Conservation (phyloP, 64 coral and sea anemone species). For the Montipora sp. region DNA sequence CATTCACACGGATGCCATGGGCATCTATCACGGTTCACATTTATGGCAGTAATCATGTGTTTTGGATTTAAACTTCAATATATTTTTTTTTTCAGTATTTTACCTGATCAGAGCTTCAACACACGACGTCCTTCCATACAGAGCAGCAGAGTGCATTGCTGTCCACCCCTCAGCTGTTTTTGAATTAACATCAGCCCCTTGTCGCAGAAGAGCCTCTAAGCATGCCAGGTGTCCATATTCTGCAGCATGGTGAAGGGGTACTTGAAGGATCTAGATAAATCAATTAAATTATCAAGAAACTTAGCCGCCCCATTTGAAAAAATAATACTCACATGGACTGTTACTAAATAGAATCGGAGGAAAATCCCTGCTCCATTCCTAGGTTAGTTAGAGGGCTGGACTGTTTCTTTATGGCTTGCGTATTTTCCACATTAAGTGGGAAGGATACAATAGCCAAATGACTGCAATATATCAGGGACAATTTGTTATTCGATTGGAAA, state of each 20-base stretch:
- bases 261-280: conserved; percentile 84
- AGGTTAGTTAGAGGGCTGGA: no score
- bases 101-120: conserved; percentile 90
- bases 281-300: neutral
- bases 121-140: conserved; percentile 88
- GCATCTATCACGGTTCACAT: no score
- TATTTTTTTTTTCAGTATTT: neutral
- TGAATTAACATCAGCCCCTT: conserved; percentile 93
- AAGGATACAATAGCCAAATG: no score
- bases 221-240: conserved; percentile 94
- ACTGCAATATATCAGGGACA: no score
- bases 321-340: no score
- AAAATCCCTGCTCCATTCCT: no score
- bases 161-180: conserved; percentile 90
- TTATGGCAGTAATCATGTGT: neutral
- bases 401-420: no score
- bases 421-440: no score
- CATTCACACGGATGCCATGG: no score
- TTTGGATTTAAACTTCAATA: neutral
- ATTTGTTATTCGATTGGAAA: no score
- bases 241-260: conserved; percentile 89
- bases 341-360: no score
- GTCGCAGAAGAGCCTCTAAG: conserved; percentile 82
- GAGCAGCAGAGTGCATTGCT: conserved; percentile 82
- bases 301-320: neutral